Conservation (phyloP, 2,797 vertebrate species). For the Otolemur crassicaudatus region DNA sequence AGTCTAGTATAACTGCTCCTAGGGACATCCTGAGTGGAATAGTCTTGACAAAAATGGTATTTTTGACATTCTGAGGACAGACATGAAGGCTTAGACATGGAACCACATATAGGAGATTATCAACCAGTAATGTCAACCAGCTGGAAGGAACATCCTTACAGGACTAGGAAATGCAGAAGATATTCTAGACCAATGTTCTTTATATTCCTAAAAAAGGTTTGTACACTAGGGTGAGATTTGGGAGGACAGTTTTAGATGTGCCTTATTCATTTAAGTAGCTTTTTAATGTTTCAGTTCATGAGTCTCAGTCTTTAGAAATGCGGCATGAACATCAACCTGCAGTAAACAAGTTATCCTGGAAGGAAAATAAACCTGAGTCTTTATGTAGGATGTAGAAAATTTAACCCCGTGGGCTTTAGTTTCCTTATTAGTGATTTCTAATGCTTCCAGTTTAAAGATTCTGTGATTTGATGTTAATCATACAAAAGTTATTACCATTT, state of each 20-base stretch:
- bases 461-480: slow-evolving; percentile 38
- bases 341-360: slow-evolving; percentile 19
- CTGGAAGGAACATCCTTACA: not conserved
- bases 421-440: slow-evolving; percentile 49
- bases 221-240: not conserved
- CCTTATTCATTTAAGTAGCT: not conserved
- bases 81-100: not conserved
- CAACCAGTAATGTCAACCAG: not conserved
- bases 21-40: not conserved
- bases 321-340: not conserved
- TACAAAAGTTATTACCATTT: slow-evolving; percentile 4
- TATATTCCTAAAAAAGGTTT: slow-evolving; percentile 3
- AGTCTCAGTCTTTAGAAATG: not conserved
- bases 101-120: not conserved
- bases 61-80: not conserved
- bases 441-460: slow-evolving; percentile 46
- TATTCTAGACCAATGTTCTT: not conserved
- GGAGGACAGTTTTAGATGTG: not conserved
- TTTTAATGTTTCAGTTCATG: not conserved
- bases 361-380: not conserved
- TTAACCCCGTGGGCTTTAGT: not conserved
- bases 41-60: not conserved
- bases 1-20: not conserved
- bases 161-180: not conserved
- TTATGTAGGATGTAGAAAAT: slow-evolving; percentile 15